Conservation (phyloP, 2,113 vertebrate genomes). For the Tenrec ecaudatus region DNA sequence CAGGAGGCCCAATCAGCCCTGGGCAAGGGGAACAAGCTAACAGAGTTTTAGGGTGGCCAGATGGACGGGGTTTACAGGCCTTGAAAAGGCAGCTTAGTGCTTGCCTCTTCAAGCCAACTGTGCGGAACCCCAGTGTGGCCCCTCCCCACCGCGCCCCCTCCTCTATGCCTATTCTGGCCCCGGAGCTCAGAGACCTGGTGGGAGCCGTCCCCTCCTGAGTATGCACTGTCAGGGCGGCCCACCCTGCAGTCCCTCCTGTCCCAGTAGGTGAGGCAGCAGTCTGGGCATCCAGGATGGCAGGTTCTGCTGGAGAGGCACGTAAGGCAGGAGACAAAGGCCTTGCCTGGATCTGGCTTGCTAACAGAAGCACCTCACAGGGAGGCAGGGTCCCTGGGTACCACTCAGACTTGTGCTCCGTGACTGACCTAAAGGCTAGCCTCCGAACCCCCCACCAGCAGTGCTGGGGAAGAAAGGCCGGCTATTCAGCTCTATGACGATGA, state of each 20-base stretch:
- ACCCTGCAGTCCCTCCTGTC: background rate
- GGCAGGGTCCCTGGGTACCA: too few species aligned
- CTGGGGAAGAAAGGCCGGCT: background rate
- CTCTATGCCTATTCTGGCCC: conserved; percentile 87
- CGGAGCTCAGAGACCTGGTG: conserved; percentile 86
- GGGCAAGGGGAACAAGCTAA: conserved; percentile 96
- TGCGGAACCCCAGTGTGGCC: conserved; percentile 94
- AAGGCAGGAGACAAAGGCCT: too few species aligned
- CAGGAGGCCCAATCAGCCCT: conserved; percentile 98
- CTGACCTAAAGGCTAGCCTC: background rate
- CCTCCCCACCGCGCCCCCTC: conserved; percentile 55
- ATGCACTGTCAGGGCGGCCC: background rate
- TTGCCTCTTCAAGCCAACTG: conserved; percentile 99
- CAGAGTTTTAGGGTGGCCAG: conserved; percentile 99
- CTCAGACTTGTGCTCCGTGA: too few species aligned
- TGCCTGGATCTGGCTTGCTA: too few species aligned
- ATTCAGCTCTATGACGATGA: background rate
- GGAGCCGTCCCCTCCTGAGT: background rate
- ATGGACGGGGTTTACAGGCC: conserved; percentile 97
- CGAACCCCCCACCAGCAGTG: background rate
- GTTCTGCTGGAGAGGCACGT: background rate
- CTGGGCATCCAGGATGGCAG: background rate
- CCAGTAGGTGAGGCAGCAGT: background rate
- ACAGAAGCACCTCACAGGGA: too few species aligned
- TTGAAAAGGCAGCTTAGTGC: conserved; percentile 99